Evolutionary conservation across 2,797 vertebrate species (phyloP), one percentile per base, ranked within the genome.

Genomic region (Channallabes apus): DNA sequence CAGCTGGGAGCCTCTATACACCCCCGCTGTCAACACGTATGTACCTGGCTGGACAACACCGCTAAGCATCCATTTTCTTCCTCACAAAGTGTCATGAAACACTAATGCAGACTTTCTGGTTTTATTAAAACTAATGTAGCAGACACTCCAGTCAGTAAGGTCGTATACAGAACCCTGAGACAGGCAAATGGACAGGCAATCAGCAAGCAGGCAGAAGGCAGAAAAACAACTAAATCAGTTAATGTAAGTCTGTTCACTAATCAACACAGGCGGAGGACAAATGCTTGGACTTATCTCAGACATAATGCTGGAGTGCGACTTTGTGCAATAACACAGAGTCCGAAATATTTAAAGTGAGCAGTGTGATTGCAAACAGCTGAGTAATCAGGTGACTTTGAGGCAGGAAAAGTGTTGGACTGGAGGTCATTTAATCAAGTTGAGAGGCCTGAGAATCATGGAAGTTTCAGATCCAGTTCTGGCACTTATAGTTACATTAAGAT

Each of bases 321-420:
- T 62, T 6, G 6, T 20, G n/a, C 76, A 38, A 15, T n/a, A 79
- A 38, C 58, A 32, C 54, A 76, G 27, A 58, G 73, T 29, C 27
- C 27, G 15, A 18, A 54, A 29, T 56, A 76, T 76, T 29, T 76
- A 58, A 76, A 58, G 73, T 56, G 27, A 61, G 29, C 14, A 38
- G 29, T 59, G 56, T 7, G 11, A 35, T 59, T 77, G 75, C 72
- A 8, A 75, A 75, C 14, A 75, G 72, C 15, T 3, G 18, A 59
- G 75, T 17, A 78, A 78, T 76, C 73, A 29, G 73, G 73, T 76
- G 73, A 41, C 77, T 79, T 38, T 41, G 59, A 62, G 35, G 0
- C 1, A 41, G 22, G 58, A 41, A 15, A 61, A 3, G 58, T n/a
- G 32, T n/a, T 61, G 18, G 29, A 79, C 11, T 79, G 22, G 58